These are phyloP conservation scores for Siderastrea radians DNA, from an alignment of 92 coral and sea anemone species.

Conservation along the genomic window DNA sequence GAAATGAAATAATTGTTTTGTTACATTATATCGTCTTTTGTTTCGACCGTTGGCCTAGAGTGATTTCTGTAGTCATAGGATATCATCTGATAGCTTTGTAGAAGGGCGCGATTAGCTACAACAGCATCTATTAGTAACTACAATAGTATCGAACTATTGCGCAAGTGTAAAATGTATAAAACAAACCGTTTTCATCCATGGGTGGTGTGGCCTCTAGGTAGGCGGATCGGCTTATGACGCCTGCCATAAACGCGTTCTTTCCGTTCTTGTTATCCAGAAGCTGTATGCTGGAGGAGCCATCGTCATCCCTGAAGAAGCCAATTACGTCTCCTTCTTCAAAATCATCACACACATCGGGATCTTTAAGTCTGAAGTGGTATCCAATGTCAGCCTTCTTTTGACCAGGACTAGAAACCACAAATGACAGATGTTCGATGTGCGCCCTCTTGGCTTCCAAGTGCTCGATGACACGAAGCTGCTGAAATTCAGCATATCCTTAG, in stretches of 20 bases:
- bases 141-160: too few relatives aligned
- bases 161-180: not conserved
- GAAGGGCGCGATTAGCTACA: too few relatives aligned
- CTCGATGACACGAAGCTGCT: conserved; percentile 77
- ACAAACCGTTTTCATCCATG: conserved; percentile 41
- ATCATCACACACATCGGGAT: conserved; percentile 74
- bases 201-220: conserved; percentile 89
- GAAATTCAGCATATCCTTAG: conserved; percentile 58
- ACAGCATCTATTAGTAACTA: too few relatives aligned
- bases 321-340: conserved; percentile 96
- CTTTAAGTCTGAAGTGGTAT: conserved; percentile 83
- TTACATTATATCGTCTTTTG: too few relatives aligned
- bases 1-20: too few relatives aligned
- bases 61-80: too few relatives aligned
- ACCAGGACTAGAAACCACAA: conserved; percentile 30
- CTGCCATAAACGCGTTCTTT: conserved; percentile 87
- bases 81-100: too few relatives aligned
- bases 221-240: conserved; percentile 90
- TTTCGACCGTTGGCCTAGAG: too few relatives aligned
- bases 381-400: conserved; percentile 87
- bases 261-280: conserved; percentile 77
- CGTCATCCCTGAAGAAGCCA: conserved; percentile 87
- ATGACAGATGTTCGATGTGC: conserved; percentile 82
- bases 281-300: conserved; percentile 79
- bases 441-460: conserved; percentile 93